Conservation (phyloP, 2,113 vertebrate genomes). For the Delphinus delphis region DNA sequence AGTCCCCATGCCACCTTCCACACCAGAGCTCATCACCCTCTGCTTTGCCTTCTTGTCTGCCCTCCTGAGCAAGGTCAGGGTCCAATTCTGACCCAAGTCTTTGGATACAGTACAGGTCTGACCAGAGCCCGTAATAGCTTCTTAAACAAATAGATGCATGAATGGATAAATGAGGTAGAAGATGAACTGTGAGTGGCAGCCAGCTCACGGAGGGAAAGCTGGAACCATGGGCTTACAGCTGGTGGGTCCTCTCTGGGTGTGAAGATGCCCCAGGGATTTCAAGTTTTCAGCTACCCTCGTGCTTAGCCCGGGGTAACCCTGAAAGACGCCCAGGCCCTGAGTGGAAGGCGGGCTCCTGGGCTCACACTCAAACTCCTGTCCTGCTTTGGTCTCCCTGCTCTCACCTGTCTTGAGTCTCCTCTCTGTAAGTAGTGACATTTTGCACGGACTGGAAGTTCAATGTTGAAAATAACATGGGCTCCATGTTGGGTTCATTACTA, state of each 20-base stretch:
- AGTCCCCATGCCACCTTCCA: accelerated
- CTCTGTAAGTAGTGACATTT: neutral
- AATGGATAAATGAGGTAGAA: neutral
- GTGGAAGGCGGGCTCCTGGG: neutral
- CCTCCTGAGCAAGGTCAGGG: neutral
- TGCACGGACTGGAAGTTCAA: neutral
- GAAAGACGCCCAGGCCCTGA: too few species aligned
- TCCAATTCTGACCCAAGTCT: neutral
- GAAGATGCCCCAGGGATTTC: neutral
- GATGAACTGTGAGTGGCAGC: accelerated
- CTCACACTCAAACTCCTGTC: neutral
- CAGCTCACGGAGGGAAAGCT: neutral
- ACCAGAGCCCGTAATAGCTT: neutral
- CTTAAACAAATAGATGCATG: neutral
- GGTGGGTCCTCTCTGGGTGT: neutral
- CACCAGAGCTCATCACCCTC: neutral
- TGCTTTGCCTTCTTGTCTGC: neutral
- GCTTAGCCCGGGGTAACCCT: neutral
- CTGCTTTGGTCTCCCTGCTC: neutral
- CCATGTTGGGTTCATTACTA: neutral
- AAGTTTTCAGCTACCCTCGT: neutral
- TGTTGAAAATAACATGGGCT: neutral
- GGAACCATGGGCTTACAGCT: neutral
- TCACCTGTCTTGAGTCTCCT: neutral
- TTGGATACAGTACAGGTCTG: neutral